Evolutionary conservation across 2,113 vertebrate genomes (phyloP), one percentile per base, ranked within the genome.

Genomic region (Hippocampus guttulatus): DNA sequence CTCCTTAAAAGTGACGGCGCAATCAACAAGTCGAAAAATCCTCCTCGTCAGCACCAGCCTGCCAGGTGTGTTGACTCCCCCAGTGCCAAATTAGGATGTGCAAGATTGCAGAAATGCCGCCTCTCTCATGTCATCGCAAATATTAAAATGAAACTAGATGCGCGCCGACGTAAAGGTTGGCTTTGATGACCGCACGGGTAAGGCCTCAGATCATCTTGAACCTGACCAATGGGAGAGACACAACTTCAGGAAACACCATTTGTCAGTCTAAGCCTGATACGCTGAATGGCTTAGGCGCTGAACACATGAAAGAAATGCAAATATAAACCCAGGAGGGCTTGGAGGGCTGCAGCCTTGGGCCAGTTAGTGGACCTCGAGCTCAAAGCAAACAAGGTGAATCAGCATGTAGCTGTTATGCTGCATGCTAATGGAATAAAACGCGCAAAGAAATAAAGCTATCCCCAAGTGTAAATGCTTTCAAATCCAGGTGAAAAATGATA

Each of bases 1-100:
- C 80, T 83, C 78, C 74, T 83, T 90, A 11, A 54, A 90, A 90
- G 82, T 89, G 91, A 90, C 87, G 81, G 86, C 86, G 89, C 86
- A 90, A 92, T 91, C 90, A 92, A 92, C 89, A 90, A 65, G 83
- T 88, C 87, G 90, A 91, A 87, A 95, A 96, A 96, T 92, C 91
- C 89, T 86, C 88, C 85, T 89, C 85, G 94, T 98, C 96, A 97
- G 95, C 95, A 95, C 85, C 64, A 88, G 91, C 86, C 87, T 93
- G 94, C 94, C 96, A 97, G 95, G 95, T 95, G 96, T 85, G 93
- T 90, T 93, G 91, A 92, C 93, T 95, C 94, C 93, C 92, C 85
- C 84, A 93, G 92, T 92, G 92, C 90, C 94, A 91, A 93, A 92
- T 94, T 91, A 94, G 87, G 92, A 93, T 91, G 90, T 91, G 92